Base-by-base conservation (phyloP, 2,797 vertebrate species). In the Otolemur crassicaudatus region DNA sequence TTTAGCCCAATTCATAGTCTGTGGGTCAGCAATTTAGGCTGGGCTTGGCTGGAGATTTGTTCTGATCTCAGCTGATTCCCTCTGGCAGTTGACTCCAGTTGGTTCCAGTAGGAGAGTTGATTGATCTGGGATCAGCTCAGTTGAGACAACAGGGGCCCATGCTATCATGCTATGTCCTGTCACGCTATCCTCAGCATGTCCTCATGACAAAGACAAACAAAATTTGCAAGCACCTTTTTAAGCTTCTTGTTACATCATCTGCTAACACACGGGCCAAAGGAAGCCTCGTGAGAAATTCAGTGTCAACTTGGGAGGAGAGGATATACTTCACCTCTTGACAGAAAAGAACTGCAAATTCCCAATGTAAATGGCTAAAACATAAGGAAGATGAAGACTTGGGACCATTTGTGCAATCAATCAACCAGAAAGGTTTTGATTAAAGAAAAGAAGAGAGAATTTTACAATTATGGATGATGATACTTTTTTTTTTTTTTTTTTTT, bases 401-500 rank as follows among this genome's bases (percentile, higher is more conserved):
- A 8, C 25, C 46, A 11, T 73, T 37, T 43, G 27, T 82, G 6
- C 31, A 37, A 65, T 65, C 23, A 27, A 1, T 7, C 60, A 60
- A 87, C 37, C 76, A 79, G 31, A 87, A 25, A 83, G 67, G 56
- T 93, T 93, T 46, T 43, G 5, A 91, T 60, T 65, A 53, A 58
- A 77, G 49, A 63, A 63, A 79, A 82, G 17, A 19, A 84, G 25
- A 92, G 5, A 37, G 29, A 22, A 60, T 34, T 90, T 88, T 69
- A 58, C 9, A 92, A 23, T 77, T 86, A 23, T 31, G 13, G 20
- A 40, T 75, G n/a, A 17, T 82, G 40, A 6, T 43, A 43, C 40
- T 43, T 43, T 1, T 43, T 43, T 40, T 40, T 4, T 43, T 43
- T 43, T 43, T 43, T 43, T 43, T 43, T 43, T 43, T 43, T 43